phyloP scores from a whole-genome alignment of 2,113 vertebrate species.

The Chinchilla lanigera region DNA sequence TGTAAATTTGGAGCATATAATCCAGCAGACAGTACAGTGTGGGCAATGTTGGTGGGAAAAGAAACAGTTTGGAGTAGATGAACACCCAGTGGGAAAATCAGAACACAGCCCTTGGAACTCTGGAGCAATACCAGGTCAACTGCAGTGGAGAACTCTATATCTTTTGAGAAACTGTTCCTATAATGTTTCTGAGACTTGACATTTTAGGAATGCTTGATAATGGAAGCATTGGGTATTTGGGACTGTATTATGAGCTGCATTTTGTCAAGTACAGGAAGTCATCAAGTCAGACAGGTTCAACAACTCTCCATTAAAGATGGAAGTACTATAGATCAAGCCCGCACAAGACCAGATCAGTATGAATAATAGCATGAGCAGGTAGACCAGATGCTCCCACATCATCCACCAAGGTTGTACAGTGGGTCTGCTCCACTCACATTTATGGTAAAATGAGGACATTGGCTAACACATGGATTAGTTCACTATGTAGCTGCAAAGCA shows the following conservation, averaged over 20 bases:
- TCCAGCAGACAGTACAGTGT: neutral
- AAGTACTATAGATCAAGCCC: neutral
- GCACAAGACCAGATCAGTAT: neutral
- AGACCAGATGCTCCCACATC: neutral
- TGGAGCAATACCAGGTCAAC: neutral
- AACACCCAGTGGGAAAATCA: neutral
- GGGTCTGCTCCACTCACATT: neutral
- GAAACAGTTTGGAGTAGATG: neutral
- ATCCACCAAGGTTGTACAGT: neutral
- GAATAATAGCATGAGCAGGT: neutral
- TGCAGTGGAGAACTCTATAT: neutral
- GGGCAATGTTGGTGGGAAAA: neutral
- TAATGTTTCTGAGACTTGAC: neutral
- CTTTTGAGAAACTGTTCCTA: neutral
- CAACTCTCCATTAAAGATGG: neutral
- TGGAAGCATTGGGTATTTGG: neutral
- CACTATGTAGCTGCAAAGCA: neutral
- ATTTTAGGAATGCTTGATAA: neutral
- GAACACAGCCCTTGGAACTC: neutral
- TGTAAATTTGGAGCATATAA: neutral
- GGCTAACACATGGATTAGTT: neutral
- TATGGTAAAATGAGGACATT: neutral
- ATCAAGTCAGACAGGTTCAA: neutral
- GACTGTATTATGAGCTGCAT: neutral
- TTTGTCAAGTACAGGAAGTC: neutral